phyloP scores from a whole-genome alignment of 2,113 vertebrate species.

The Peromyscus leucopus region DNA sequence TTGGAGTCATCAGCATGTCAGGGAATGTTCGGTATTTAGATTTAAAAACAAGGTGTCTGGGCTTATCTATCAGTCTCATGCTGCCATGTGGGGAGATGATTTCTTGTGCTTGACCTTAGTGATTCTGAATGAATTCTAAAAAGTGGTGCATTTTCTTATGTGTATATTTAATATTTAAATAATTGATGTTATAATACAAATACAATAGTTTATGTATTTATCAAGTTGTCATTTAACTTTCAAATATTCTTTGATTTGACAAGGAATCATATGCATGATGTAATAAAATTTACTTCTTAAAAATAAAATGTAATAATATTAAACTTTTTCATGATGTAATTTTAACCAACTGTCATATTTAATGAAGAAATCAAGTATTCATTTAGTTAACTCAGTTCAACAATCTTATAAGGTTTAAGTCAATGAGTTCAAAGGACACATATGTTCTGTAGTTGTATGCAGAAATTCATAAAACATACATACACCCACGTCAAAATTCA shows the following conservation, averaged over 20 bases:
- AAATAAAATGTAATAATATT: neutral
- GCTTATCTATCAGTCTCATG: neutral
- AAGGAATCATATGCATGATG: neutral
- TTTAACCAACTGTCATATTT: neutral
- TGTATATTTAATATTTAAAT: neutral
- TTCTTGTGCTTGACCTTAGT: neutral
- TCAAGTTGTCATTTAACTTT: neutral
- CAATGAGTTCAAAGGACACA: neutral
- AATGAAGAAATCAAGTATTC: neutral
- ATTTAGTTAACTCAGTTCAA: neutral
- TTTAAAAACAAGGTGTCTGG: neutral
- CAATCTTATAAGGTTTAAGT: neutral
- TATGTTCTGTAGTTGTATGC: neutral
- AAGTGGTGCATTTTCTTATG: neutral
- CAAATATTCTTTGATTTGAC: neutral
- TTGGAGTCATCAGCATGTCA: neutral
- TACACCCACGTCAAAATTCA: neutral
- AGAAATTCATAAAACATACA: neutral
- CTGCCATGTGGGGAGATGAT: neutral
- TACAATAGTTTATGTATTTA: neutral
- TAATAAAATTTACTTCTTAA: neutral
- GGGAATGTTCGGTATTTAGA: neutral
- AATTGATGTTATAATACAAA: neutral
- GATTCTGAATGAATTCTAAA: neutral
- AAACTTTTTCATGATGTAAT: neutral